A percentile compares a stretch with the other conserved stretches of the same genome.
Conservation (phyloP, 2,113 vertebrate genomes). For the Leucosticte australis region DNA sequence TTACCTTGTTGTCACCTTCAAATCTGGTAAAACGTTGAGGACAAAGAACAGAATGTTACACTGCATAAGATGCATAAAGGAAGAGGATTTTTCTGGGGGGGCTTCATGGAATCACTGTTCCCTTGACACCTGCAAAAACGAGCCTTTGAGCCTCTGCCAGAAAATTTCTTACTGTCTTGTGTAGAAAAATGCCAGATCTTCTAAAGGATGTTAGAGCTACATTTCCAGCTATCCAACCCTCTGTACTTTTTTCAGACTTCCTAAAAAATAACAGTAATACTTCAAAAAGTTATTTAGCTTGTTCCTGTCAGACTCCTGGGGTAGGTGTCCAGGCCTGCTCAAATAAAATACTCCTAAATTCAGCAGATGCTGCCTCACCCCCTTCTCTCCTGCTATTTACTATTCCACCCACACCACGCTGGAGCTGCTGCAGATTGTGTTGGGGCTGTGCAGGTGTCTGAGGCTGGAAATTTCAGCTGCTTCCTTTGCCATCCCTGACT, state of each 20-base stretch:
- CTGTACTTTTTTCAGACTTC: constrained; percentile 8
- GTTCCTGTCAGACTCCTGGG: background rate
- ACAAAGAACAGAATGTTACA: background rate
- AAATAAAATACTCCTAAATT: background rate
- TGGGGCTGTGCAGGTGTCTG: constrained; percentile 10
- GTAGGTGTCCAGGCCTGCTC: constrained; percentile 42
- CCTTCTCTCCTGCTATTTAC: constrained; percentile 1
- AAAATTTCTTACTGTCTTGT: background rate
- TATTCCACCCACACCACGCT: constrained; percentile 17
- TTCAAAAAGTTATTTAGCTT: constrained; percentile 18
- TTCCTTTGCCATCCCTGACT: background rate
- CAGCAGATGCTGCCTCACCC: constrained; percentile 34
- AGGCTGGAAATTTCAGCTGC: constrained; percentile 11
- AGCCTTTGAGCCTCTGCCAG: constrained; percentile 34
- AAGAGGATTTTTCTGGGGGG: background rate
- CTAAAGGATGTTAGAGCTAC: background rate
- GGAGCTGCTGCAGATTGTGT: background rate
- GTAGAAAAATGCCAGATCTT: constrained; percentile 13
- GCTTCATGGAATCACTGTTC: background rate
- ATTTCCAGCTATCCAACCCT: background rate
- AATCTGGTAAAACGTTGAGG: background rate
- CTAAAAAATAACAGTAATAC: background rate
- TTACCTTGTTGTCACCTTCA: background rate
- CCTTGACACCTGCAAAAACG: background rate
- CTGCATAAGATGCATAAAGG: background rate